Evolutionary conservation across 2,113 vertebrate species (phyloP).

Genomic region (Nerophis lumbriciformis): DNA sequence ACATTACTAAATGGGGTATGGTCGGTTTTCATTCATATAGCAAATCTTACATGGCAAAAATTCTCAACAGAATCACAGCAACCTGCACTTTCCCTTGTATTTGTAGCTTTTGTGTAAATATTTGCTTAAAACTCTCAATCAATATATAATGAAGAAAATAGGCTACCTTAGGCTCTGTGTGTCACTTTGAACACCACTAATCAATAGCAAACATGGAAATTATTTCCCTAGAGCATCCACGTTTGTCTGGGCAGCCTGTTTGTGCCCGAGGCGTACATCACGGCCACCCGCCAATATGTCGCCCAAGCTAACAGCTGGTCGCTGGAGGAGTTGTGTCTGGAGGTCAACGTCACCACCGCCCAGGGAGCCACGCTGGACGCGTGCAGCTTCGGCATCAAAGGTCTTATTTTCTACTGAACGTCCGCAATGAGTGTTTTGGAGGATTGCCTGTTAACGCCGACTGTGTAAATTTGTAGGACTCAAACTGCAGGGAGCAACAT

Average conservation of each 20-base stretch:
- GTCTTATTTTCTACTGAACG: slow-evolving; percentile 58
- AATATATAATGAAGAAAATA: no score
- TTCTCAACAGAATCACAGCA: no score
- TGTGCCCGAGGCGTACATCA: slow-evolving; percentile 96
- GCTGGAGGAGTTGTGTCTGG: slow-evolving; percentile 92
- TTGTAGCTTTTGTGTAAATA: no score
- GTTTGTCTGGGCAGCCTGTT: slow-evolving; percentile 93
- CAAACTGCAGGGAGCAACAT: slow-evolving; percentile 91
- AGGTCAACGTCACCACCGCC: slow-evolving; percentile 87
- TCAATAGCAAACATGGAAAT: background rate
- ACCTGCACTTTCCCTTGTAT: no score
- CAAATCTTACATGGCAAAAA: no score
- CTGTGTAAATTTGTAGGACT: slow-evolving; percentile 54
- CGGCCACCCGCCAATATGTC: slow-evolving; percentile 93
- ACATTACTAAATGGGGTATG: no score
- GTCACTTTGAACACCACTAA: no score
- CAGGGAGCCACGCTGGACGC: slow-evolving; percentile 85
- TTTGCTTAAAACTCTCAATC: no score
- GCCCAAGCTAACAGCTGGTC: slow-evolving; percentile 99
- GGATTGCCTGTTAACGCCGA: background rate
- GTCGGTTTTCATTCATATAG: no score
- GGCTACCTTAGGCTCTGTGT: no score
- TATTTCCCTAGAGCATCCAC: slow-evolving; percentile 82
- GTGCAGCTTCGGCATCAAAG: slow-evolving; percentile 97
- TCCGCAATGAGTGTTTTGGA: background rate